Evolutionary conservation across 2,113 vertebrate genomes (phyloP), one percentile per base, ranked within the genome.

Genomic region (Barnardius zonarius): DNA sequence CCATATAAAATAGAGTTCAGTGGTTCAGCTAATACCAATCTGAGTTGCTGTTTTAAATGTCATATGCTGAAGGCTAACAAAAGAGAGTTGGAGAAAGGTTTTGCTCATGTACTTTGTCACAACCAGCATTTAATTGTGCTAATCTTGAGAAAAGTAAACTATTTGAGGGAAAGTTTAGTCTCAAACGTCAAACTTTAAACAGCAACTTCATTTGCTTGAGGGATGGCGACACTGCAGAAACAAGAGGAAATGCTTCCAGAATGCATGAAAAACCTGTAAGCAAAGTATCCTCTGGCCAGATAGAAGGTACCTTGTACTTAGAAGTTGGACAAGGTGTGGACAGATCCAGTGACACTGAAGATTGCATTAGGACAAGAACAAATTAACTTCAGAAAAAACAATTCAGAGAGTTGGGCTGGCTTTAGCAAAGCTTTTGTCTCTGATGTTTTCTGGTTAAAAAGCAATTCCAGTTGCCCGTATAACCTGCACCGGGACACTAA

Each of bases 251-350:
- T 8, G 3, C 25, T 70, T 72, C 51, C 20, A 88, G 20, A 52
- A 49, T 1, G 3, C 1, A 0, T 6, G 24, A 20, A 76, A 52
- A 62, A 16, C 5, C 3, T 13, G 13, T 8, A 28, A 78, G 49
- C 17, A 31, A 66, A 75, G 22, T 2, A 66, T 16, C 6, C 7
- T 80, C 28, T 7, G 41, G 8, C 8, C 5, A 16, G 10, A 64
- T 18, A 16, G 19, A 44, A 48, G 41, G 23, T 14, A n/a, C 19
- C 1, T 13, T 15, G 20, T 4, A 15, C 18, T 30, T 11, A 7
- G 4, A 25, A 55, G 30, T n/a, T 28, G 61, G 19, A 10, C 51
- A 55, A 43, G 10, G 13, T 35, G 14, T 3, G 6, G 20, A 11
- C 6, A 37, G 43, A 25, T 23, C 11, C 5, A 41, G 10, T 12